Percentiles rank a stretch among this genome's conserved stretches.
Evolutionary conservation across 2,888 invertebrate genomes (phyloP).

Genomic region (Lacanobia wlatinum): DNA sequence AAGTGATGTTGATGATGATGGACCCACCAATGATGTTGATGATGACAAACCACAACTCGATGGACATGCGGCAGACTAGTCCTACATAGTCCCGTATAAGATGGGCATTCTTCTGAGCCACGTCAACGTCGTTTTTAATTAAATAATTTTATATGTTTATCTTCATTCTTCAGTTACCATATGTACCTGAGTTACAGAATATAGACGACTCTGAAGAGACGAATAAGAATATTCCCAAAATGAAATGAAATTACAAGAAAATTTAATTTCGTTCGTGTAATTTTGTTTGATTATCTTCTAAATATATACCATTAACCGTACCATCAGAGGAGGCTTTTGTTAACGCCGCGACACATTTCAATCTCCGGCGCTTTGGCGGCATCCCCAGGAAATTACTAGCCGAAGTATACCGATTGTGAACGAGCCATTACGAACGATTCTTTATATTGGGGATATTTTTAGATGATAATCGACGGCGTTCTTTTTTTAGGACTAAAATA

Average conservation of each 20-base stretch:
- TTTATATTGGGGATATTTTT: slow-evolving; percentile 11
- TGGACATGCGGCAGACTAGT: too few species aligned
- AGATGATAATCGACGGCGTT: not conserved
- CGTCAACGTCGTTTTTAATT: not conserved
- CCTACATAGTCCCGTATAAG: too few species aligned
- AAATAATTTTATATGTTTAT: not conserved
- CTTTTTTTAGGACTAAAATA: not conserved
- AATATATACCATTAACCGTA: slow-evolving; percentile 5
- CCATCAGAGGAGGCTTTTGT: slow-evolving; percentile 29
- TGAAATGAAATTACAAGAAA: not conserved
- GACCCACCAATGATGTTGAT: too few species aligned
- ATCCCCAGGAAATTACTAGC: slow-evolving; percentile 59
- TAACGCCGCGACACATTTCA: slow-evolving; percentile 50
- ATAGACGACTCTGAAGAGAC: not conserved
- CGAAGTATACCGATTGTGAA: slow-evolving; percentile 5
- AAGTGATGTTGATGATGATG: too few species aligned
- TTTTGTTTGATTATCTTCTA: not conserved
- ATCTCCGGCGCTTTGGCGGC: slow-evolving; percentile 57
- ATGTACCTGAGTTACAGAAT: not conserved
- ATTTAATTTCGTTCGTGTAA: not conserved
- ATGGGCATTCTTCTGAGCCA: too few species aligned
- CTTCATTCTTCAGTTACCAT: too few species aligned
- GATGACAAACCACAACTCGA: too few species aligned
- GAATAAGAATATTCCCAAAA: not conserved
- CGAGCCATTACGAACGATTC: slow-evolving; percentile 13